These are phyloP conservation scores for Cistogaster globosa DNA, from an alignment of 2,888 invertebrate species.

Conservation along the genomic window DNA sequence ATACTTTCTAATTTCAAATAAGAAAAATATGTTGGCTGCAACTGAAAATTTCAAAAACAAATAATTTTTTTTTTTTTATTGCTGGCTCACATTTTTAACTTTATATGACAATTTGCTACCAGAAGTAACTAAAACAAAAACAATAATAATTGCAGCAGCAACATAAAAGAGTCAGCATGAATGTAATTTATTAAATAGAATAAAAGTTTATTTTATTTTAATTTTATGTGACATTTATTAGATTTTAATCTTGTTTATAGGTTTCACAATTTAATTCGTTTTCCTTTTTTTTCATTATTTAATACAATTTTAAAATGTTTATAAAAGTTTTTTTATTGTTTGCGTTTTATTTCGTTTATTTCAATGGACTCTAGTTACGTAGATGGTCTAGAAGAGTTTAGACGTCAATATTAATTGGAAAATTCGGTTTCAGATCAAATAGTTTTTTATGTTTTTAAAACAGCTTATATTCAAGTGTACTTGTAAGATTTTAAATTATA, in stretches of 20 bases:
- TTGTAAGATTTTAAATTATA: too few species aligned
- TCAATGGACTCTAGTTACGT: too few species aligned
- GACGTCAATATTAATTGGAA: neutral
- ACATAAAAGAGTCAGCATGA: slow-evolving; percentile 7
- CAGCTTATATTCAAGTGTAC: too few species aligned
- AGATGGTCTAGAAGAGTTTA: neutral
- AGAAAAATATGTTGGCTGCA: too few species aligned
- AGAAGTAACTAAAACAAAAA: neutral
- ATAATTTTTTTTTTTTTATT: too few species aligned
- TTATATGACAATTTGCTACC: slow-evolving; percentile 5
- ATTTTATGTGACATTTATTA: slow-evolving; percentile 49
- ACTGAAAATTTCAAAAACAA: too few species aligned
- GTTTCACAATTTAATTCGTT: neutral
- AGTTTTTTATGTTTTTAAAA: too few species aligned
- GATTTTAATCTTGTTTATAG: slow-evolving; percentile 56
- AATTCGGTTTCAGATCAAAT: too few species aligned
- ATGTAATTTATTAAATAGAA: slow-evolving; percentile 28
- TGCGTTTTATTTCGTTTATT: neutral
- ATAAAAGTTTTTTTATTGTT: neutral
- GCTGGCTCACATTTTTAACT: neutral
- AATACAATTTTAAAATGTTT: neutral
- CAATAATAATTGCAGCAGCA: neutral
- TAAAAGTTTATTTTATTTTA: slow-evolving; percentile 53
- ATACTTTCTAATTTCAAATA: too few species aligned
- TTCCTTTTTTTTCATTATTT: neutral